Base-by-base conservation (phyloP, 2,888 invertebrate genomes). In the Allygus modestus region DNA sequence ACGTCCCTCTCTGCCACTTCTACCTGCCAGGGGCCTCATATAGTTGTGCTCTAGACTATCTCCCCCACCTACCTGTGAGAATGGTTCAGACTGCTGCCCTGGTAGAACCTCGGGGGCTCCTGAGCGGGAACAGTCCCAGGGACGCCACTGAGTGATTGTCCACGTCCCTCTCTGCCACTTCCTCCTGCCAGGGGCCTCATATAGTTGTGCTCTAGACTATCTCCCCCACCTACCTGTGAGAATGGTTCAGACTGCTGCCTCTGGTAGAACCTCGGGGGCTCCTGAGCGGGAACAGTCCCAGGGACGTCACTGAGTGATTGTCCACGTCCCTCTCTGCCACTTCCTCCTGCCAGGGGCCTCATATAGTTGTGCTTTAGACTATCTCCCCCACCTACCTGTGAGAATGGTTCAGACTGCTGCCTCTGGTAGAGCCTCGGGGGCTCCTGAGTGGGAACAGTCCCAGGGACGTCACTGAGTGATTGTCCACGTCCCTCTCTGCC, bases 401-500 rank as follows among this genome's bases (percentile, higher is more conserved):
- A 11, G 91, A 91, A 87, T 90, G 90, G 75, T 89, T 89, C 28
- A 91, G 88, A 85, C 89, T 89, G 82, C 90, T 90, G 37, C 89
- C 89, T 79, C 90, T 86, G 20, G 89, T 90, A 7, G 90, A 90
- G 33, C 90, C 89, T 82, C 89, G 88, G 26, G 90, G 90, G 87
- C 89, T 89, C 75, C 88, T 88, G 31, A 87, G 87, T 58, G 87
- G 88, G 54, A 84, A 85, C 43, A 87, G 84, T 5, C 85, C 86
- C 23, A 87, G 85, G 58, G 87, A 86, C 65, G 88, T 84, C 82
- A 87, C 83, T 58, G 85, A 87, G 83, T 87, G 87, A 73, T 86
- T 88, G 81, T 89, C n/a, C 89, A 9, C 23, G 15, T 11, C 23
- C 31, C n/a, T 82, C 82, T 61, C 88, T n/a, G n/a, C n/a, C n/a